Base-by-base conservation (phyloP, 92 coral and sea anemone genomes). In the Pocillopora meandrina region DNA sequence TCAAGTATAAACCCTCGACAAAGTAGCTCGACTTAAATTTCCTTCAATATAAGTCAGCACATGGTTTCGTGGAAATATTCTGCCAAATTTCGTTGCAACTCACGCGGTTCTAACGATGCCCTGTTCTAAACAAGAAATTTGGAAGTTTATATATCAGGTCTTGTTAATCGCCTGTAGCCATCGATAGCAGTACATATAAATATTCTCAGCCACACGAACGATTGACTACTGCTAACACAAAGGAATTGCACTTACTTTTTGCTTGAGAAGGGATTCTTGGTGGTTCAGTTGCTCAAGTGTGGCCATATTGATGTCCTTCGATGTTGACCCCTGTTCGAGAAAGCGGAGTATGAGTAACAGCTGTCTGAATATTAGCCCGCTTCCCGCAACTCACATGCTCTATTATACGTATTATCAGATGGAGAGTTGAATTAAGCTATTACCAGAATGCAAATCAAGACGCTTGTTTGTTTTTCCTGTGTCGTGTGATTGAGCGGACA, bases 371-470 rank as follows among this genome's bases (percentile, higher is more conserved):
- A 2, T 47, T 42, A 7, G 52, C 1, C 60, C 63, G 36, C 36
- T 10, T 64, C 1, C 21, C 16, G 58, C 7, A 6, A 81, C 77
- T 35, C 56, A 33, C 33, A 12, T 68, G 59, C 55, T 19, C 74
- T 34, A 58, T 20, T 69, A 9, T 68, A n/a, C 67, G 19, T 57
- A 71, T 81, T 70, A 71, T 81, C 85, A 81, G 77, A 81, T 81
- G 85, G 2, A 71, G 68, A 70, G 69, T 34, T 56, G 77, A 71
- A 81, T 81, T 66, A 23, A 56, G 92, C 75, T 82, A 86, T 79
- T 81, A 60, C 90, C 77, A 67, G 90, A 89, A 89, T 89, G 89
- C 90, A 89, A 89, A 89, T 89, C 86, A 84, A 84, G 74, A 31
- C 42, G 64, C 88, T 77, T 89, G 92, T 89, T 85, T 89, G 86